These are phyloP conservation scores for Diarsia rubi DNA, from an alignment of 2,888 invertebrate genomes.

Conservation along the genomic window DNA sequence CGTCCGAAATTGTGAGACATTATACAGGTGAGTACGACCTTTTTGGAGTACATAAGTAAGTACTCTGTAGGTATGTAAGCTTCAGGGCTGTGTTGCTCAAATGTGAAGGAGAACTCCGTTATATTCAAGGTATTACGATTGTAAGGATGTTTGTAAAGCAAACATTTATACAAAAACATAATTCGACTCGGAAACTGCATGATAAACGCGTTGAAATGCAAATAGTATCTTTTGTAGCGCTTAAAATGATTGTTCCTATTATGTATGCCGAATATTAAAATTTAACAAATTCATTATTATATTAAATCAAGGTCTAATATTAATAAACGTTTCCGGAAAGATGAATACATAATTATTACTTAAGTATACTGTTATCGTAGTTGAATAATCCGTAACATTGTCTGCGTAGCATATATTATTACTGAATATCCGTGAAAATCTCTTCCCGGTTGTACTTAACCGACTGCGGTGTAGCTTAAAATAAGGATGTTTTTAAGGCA, in stretches of 20 bases:
- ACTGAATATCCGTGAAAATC: not conserved
- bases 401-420: not conserved
- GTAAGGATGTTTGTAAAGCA: constrained; percentile 26
- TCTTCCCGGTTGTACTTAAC: not conserved
- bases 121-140: constrained; percentile 26
- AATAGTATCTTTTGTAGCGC: constrained; percentile 1
- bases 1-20: constrained; percentile 51
- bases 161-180: constrained; percentile 14
- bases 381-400: not conserved
- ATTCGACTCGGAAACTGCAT: constrained; percentile 2
- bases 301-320: constrained; percentile 18
- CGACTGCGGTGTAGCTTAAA: not conserved
- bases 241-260: not conserved
- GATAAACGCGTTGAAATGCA: constrained; percentile 5
- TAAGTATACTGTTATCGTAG: not conserved
- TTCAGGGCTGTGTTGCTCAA: constrained; percentile 46
- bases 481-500: not conserved
- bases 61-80: not conserved
- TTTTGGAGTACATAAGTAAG: constrained; percentile 21
- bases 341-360: not conserved
- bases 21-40: constrained; percentile 53
- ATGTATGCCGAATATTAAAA: not conserved
- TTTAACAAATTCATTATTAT: not conserved
- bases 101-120: constrained; percentile 16
- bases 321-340: constrained; percentile 12